phyloP scores from a whole-genome alignment of 2,888 invertebrate genomes.

The Archips crataeganus region DNA sequence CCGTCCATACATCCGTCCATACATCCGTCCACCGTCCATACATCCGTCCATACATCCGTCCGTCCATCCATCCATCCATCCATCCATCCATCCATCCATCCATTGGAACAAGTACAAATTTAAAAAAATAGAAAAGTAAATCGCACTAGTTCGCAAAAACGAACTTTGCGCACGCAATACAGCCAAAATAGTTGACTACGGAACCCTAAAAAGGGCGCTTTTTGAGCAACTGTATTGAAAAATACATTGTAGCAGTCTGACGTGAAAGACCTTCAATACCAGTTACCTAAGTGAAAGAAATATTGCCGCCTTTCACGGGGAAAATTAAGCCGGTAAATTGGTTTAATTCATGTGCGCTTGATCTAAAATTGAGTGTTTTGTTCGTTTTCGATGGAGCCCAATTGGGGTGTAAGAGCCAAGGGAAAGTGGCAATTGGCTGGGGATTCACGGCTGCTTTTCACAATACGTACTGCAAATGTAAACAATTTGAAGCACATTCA shows the following conservation, averaged over 20 bases:
- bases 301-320: slow-evolving; percentile 19
- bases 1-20: too few relatives aligned
- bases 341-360: slow-evolving; percentile 59
- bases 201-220: too few relatives aligned
- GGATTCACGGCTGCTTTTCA: slow-evolving; percentile 7
- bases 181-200: too few relatives aligned
- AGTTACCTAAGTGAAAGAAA: slow-evolving; percentile 22
- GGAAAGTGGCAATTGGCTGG: slow-evolving; percentile 30
- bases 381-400: slow-evolving; percentile 59
- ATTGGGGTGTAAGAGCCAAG: slow-evolving; percentile 48
- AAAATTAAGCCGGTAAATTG: slow-evolving; percentile 50
- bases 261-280: not conserved
- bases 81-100: too few relatives aligned
- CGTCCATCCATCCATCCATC: too few relatives aligned
- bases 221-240: too few relatives aligned
- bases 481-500: not conserved
- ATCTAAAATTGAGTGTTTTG: slow-evolving; percentile 71
- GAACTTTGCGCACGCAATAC: too few relatives aligned
- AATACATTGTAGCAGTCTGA: not conserved
- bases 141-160: too few relatives aligned
- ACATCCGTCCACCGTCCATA: too few relatives aligned
- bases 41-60: too few relatives aligned
- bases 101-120: too few relatives aligned
- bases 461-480: not conserved
- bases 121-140: too few relatives aligned